Evolutionary conservation across 1,140 invertebrate genomes (phyloP), one percentile per base, ranked within the genome.

Genomic region (Metaphire vulgaris): DNA sequence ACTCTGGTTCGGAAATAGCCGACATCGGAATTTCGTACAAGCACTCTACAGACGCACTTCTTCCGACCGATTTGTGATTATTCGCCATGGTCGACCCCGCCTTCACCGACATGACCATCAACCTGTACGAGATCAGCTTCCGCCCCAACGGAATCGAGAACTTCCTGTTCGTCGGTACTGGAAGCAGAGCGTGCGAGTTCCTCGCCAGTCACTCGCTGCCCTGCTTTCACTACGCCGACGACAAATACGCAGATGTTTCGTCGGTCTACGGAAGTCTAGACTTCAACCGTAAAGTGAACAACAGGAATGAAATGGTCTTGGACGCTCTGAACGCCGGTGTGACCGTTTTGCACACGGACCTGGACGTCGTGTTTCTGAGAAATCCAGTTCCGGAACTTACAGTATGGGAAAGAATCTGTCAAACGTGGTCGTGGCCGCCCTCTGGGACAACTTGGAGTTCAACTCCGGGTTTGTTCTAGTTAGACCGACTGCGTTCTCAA

Each of bases 61-160:
- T n/a, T n/a, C n/a, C n/a, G n/a, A n/a, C n/a, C n/a, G 29, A 16
- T 30, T 6, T 64, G 33, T 76, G 15, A 74, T 77, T n/a, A 65
- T 28, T 77, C 16, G 70, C 71, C 15, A 32, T 74, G 12, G 72
- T 74, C 31, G 76, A 77, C 64, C n/a, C 2, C 0, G 76, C 32
- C 16, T 75, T 74, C 16, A 21, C 33, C 14, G 76, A 77, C 2
- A 77, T 77, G 76, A 69, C 76, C 30, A n/a, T 77, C 1, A 77
- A 77, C 33, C 68, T 77, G n/a, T 74, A 77, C 33, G 1, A 6
- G 6, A 74, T 31, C n/a, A 66, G 28, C 14, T 29, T 74, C 2
- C 2, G 66, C 32, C 26, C 21, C 2, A 30, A 66, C 32, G n/a
- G 66, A 14, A 75, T 77, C 14, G 32, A 30, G n/a, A 75, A 56